Conservation (phyloP, 2,888 invertebrate genomes). For the Orthosia cruda region DNA sequence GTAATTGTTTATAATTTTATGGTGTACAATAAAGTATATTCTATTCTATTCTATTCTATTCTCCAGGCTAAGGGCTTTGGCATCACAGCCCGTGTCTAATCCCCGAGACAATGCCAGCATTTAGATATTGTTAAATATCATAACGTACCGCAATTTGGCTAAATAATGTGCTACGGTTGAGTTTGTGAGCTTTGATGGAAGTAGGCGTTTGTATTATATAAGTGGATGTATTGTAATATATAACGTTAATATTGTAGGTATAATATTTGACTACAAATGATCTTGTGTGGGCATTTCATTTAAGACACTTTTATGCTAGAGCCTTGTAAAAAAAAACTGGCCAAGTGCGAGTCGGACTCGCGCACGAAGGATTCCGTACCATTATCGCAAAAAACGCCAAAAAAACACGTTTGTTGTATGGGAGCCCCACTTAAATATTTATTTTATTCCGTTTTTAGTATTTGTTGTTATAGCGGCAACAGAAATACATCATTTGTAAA, state of each 20-base stretch:
- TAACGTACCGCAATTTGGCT: slow-evolving; percentile 84
- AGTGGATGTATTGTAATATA: not conserved
- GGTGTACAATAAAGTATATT: too few relatives aligned
- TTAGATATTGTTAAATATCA: slow-evolving; percentile 89
- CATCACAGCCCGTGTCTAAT: slow-evolving; percentile 85
- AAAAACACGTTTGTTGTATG: too few relatives aligned
- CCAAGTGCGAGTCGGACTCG: too few relatives aligned
- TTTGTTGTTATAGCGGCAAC: too few relatives aligned
- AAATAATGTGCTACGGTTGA: slow-evolving; percentile 81
- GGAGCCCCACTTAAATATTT: too few relatives aligned
- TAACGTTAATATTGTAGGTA: not conserved
- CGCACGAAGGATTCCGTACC: too few relatives aligned
- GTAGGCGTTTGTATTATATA: slow-evolving; percentile 40
- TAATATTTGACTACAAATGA: not conserved
- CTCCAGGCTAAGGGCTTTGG: slow-evolving; percentile 75
- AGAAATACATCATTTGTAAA: too few relatives aligned
- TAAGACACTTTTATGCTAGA: not conserved
- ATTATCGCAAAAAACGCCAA: too few relatives aligned
- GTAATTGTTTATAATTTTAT: too few relatives aligned
- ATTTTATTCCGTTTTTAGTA: too few relatives aligned
- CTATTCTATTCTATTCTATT: too few relatives aligned
- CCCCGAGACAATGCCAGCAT: slow-evolving; percentile 87
- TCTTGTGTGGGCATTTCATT: not conserved
- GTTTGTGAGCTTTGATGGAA: slow-evolving; percentile 52
- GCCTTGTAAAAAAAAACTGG: not conserved